These are phyloP conservation scores for Sterna hirundo DNA, from an alignment of 2,113 vertebrate genomes.

Conservation along the genomic window DNA sequence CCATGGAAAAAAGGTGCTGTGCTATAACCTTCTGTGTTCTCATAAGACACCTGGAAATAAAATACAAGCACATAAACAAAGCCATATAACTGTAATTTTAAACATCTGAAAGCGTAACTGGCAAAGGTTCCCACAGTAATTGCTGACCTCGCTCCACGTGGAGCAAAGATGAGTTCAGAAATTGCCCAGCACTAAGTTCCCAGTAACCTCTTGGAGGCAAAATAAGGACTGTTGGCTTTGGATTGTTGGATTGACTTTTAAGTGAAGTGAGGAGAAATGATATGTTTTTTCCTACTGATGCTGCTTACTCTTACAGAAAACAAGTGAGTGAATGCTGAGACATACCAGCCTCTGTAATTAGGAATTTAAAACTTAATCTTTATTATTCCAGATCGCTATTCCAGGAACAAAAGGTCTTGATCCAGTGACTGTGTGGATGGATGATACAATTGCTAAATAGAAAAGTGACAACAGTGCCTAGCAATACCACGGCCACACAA, in stretches of 20 bases:
- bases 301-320: background rate
- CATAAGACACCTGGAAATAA: background rate
- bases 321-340: background rate
- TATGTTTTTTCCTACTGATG: background rate
- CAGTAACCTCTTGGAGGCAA: background rate
- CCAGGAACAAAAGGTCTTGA: constrained; percentile 77
- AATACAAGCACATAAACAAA: background rate
- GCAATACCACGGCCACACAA: constrained; percentile 76
- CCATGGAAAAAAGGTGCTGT: background rate
- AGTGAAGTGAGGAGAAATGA: background rate
- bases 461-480: constrained; percentile 79
- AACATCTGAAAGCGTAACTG: background rate
- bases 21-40: background rate
- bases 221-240: background rate
- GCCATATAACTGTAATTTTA: background rate
- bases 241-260: background rate
- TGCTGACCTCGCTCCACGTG: background rate
- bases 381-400: constrained; percentile 66
- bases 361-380: constrained; percentile 41
- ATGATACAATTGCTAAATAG: constrained; percentile 76
- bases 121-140: background rate
- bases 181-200: background rate
- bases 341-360: background rate
- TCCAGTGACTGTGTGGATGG: constrained; percentile 73
- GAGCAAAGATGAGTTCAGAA: background rate